A percentile compares a stretch with the other conserved stretches of the same genome.
These are phyloP conservation scores for Dryadula phaetusa DNA, from an alignment of 2,888 invertebrate genomes.

Conservation along the genomic window DNA sequence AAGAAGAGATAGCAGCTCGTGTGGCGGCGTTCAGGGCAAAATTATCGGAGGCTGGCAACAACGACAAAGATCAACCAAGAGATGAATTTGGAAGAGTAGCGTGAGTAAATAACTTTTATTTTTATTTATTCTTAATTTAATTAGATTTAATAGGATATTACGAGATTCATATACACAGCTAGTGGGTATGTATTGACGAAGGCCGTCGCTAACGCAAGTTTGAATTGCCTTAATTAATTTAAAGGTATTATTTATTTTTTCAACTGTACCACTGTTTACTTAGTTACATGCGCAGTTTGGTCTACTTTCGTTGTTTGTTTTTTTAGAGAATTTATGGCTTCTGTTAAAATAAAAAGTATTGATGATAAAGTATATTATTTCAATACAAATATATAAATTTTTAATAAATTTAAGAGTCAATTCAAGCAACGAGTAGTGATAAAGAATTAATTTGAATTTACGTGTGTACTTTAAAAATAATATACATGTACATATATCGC, in stretches of 20 bases:
- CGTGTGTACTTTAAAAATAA: background rate
- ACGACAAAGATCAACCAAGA: constrained; percentile 84
- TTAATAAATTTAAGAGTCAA: background rate
- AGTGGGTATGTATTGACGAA: background rate
- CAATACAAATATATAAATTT: too few species aligned
- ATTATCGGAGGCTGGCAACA: constrained; percentile 87
- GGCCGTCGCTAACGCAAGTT: constrained; percentile 11
- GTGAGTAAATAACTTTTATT: constrained; percentile 61
- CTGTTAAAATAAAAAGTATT: constrained; percentile 5
- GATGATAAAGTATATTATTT: background rate
- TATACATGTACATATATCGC: background rate
- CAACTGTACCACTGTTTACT: constrained; percentile 3
- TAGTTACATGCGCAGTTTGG: constrained; percentile 8
- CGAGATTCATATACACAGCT: background rate
- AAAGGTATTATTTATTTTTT: constrained; percentile 21
- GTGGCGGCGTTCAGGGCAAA: constrained; percentile 94
- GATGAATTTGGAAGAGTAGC: constrained; percentile 95
- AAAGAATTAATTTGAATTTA: too few species aligned
- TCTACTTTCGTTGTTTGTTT: background rate
- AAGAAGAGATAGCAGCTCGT: constrained; percentile 93
- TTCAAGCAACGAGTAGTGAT: too few species aligned
- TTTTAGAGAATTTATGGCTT: background rate
- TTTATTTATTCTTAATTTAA: constrained; percentile 4
- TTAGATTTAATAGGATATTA: constrained; percentile 12
- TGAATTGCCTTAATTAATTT: constrained; percentile 16